Percentiles rank a stretch among this genome's conserved stretches.
Evolutionary conservation across 1,140 invertebrate genomes (phyloP).

Genomic region (Dicyema japonicum): DNA sequence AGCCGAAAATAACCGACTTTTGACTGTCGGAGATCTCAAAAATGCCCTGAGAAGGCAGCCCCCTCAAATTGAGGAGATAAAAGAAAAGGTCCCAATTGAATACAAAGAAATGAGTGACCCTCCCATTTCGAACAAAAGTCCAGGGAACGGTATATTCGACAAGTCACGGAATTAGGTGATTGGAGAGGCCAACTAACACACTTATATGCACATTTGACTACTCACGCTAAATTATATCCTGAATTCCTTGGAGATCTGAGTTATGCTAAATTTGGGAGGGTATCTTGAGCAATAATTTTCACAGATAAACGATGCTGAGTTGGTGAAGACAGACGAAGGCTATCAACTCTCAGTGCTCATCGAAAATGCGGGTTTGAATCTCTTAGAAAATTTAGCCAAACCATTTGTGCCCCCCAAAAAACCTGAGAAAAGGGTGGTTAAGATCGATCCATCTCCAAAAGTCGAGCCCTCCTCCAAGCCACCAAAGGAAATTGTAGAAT

Average conservation of each 20-base stretch:
- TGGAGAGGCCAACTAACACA: conserved; percentile 1
- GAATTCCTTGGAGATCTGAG: conserved; percentile 1
- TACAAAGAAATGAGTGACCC: no score
- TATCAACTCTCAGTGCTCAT: not conserved
- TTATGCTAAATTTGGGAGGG: conserved; percentile 1
- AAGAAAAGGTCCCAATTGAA: no score
- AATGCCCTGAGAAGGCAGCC: no score
- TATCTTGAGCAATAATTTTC: not conserved
- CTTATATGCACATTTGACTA: not conserved
- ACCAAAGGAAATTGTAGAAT: not conserved
- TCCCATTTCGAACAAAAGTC: no score
- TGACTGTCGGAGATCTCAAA: no score
- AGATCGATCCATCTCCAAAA: not conserved
- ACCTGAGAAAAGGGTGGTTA: conserved; percentile 2
- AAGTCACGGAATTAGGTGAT: conserved; percentile 1
- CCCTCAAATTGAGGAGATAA: no score
- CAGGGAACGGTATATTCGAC: no score
- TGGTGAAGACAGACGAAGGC: not conserved
- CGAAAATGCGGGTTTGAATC: not conserved
- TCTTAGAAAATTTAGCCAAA: conserved; percentile 1
- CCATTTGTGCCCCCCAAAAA: not conserved
- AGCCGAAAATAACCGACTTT: no score
- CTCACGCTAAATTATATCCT: not conserved
- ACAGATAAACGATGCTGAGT: not conserved
- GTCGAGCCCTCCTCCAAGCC: conserved; percentile 2